Conservation (phyloP, 2,113 vertebrate genomes). For the Macquaria ambigua region DNA sequence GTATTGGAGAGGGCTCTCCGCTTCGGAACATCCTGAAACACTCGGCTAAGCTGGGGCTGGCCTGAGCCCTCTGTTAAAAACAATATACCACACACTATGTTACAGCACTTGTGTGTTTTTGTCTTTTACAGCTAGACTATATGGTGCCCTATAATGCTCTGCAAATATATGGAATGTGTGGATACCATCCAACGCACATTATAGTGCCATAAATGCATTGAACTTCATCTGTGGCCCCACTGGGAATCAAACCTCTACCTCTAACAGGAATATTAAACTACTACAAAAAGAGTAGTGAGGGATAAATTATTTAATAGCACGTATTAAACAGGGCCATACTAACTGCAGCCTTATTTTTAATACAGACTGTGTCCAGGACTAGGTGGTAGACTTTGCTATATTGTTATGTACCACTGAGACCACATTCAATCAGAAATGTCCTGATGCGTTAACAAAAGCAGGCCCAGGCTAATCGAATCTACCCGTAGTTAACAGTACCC, state of each 20-base stretch:
- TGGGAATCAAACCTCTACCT: constrained; percentile 45
- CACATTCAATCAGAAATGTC: constrained; percentile 77
- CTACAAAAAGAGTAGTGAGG: constrained; percentile 8
- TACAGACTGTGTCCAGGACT: constrained; percentile 15
- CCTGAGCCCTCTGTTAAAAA: constrained; percentile 99
- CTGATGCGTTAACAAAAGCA: constrained; percentile 80
- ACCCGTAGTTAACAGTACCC: constrained; percentile 77
- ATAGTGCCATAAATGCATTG: constrained; percentile 60
- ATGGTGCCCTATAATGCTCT: constrained; percentile 55
- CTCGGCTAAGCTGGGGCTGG: constrained; percentile 97
- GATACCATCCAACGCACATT: constrained; percentile 55
- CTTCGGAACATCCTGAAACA: constrained; percentile 99
- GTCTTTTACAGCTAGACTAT: constrained; percentile 63
- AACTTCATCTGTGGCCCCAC: constrained; percentile 62
- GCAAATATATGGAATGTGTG: constrained; percentile 57
- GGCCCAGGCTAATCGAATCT: constrained; percentile 79
- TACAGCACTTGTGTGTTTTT: constrained; percentile 77
- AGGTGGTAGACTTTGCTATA: constrained; percentile 34
- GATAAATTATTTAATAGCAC: constrained; percentile 34
- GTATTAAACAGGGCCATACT: constrained; percentile 37
- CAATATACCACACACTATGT: constrained; percentile 84
- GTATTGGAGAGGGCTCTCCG: constrained; percentile 97
- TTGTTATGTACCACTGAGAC: constrained; percentile 63
- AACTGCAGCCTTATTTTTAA: constrained; percentile 34
- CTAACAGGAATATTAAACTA: constrained; percentile 39